A percentile compares a stretch with the other conserved stretches of the same genome.
phyloP scores from a whole-genome alignment of 2,113 vertebrate genomes.

The Glaucomys volans region DNA sequence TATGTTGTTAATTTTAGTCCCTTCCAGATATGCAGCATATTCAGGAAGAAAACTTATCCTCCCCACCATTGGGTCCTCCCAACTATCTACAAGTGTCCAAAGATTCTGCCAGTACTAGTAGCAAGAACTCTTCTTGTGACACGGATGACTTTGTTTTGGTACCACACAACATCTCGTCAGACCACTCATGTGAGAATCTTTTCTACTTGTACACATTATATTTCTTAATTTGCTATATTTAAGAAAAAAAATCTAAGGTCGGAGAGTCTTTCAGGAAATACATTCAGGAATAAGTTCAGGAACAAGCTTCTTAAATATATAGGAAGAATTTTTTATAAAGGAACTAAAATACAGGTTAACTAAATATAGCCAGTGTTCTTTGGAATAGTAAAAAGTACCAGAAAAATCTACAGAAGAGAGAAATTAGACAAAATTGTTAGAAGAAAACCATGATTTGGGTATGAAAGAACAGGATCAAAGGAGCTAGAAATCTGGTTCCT shows the following conservation, averaged over 20 bases:
- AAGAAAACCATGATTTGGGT: not conserved
- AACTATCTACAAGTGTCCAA: conserved; percentile 98
- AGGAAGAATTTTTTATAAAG: conserved; percentile 42
- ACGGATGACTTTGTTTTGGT: conserved; percentile 98
- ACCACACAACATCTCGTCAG: conserved; percentile 94
- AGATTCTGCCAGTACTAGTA: conserved; percentile 96
- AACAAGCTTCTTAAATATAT: conserved; percentile 3
- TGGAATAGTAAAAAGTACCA: not conserved
- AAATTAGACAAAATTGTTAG: not conserved
- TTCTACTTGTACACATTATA: conserved; percentile 70
- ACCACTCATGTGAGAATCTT: conserved; percentile 92
- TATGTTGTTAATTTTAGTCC: conserved; percentile 88
- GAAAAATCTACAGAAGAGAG: not conserved
- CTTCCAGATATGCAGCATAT: conserved; percentile 97
- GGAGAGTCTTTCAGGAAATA: not conserved
- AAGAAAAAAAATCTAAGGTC: not conserved
- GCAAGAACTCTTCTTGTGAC: conserved; percentile 98
- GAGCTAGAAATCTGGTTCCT: not conserved
- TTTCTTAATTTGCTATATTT: conserved; percentile 71
- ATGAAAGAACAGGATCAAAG: not conserved
- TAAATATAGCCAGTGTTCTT: not conserved
- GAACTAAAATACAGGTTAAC: not conserved
- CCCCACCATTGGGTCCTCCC: conserved; percentile 95
- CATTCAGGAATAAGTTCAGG: not conserved
- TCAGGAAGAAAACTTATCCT: conserved; percentile 94